These are phyloP conservation scores for Porites lutea DNA, from an alignment of 64 coral and sea anemone genomes.

Conservation along the genomic window DNA sequence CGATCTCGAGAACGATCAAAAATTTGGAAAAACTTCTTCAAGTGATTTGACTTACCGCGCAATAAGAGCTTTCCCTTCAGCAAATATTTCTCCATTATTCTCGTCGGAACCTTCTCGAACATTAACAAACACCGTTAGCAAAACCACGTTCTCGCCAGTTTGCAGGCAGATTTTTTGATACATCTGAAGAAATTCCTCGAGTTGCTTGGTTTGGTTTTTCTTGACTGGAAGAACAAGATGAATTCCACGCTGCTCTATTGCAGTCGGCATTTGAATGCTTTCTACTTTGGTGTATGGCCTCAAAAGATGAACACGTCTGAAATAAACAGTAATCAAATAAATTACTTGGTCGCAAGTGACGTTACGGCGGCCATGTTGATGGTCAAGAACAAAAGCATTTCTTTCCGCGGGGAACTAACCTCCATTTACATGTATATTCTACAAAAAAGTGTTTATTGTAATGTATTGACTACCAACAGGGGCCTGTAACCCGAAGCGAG, in stretches of 20 bases:
- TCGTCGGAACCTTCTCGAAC: slow-evolving; percentile 55
- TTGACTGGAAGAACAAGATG: slow-evolving; percentile 90
- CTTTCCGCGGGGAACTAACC: too few relatives aligned
- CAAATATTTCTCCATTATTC: slow-evolving; percentile 62
- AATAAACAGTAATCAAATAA: neutral
- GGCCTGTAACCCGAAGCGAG: too few relatives aligned
- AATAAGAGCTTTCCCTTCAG: slow-evolving; percentile 83
- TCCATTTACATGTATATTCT: too few relatives aligned
- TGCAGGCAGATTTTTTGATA: slow-evolving; percentile 92
- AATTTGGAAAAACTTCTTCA: too few relatives aligned
- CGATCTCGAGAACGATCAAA: too few relatives aligned
- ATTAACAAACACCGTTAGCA: slow-evolving; percentile 97
- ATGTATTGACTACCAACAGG: too few relatives aligned
- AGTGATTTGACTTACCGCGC: slow-evolving; percentile 52
- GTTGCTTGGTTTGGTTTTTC: slow-evolving; percentile 42
- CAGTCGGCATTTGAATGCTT: slow-evolving; percentile 92
- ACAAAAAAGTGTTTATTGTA: too few relatives aligned
- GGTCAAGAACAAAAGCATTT: too few relatives aligned
- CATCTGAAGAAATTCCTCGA: slow-evolving; percentile 83
- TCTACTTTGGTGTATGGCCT: slow-evolving; percentile 91
- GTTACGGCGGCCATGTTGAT: too few relatives aligned
- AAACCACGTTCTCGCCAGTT: slow-evolving; percentile 96
- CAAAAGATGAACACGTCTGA: slow-evolving; percentile 88
- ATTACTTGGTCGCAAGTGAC: too few relatives aligned
- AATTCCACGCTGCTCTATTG: slow-evolving; percentile 89